These are phyloP conservation scores for Ageneiosus marmoratus DNA, from an alignment of 2,113 vertebrate species.

Conservation along the genomic window DNA sequence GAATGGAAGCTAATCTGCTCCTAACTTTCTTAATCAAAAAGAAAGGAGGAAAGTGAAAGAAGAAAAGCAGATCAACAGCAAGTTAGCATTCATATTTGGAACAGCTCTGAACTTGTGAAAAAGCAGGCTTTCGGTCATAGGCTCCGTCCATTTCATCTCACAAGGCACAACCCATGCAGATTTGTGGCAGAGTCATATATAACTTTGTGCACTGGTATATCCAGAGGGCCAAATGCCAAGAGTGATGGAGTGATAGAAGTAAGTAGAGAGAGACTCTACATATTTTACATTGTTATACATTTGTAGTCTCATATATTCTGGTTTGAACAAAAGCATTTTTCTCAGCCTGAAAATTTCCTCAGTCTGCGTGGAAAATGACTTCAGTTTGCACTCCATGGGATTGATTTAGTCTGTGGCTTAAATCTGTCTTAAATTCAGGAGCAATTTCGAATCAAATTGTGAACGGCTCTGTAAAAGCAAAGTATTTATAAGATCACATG, in stretches of 20 bases:
- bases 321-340: background rate
- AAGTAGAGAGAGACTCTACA: background rate
- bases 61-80: slow-evolving; percentile 4
- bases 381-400: background rate
- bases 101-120: background rate
- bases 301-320: background rate
- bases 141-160: slow-evolving; percentile 40
- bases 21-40: slow-evolving; percentile 15
- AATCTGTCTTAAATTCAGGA: background rate
- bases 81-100: background rate
- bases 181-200: background rate
- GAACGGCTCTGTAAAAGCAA: background rate
- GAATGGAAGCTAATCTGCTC: slow-evolving; percentile 22
- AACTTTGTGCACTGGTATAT: slow-evolving; percentile 26
- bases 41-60: background rate
- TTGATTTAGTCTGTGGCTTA: background rate
- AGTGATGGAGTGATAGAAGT: background rate
- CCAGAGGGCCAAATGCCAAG: slow-evolving; percentile 42
- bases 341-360: background rate
- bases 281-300: slow-evolving; percentile 3
- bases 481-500: background rate
- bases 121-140: background rate
- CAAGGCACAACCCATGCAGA: slow-evolving; percentile 58
- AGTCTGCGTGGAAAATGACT: background rate
- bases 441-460: background rate